phyloP scores from a whole-genome alignment of 2,113 vertebrate genomes.

The Acrocephalus arundinaceus region DNA sequence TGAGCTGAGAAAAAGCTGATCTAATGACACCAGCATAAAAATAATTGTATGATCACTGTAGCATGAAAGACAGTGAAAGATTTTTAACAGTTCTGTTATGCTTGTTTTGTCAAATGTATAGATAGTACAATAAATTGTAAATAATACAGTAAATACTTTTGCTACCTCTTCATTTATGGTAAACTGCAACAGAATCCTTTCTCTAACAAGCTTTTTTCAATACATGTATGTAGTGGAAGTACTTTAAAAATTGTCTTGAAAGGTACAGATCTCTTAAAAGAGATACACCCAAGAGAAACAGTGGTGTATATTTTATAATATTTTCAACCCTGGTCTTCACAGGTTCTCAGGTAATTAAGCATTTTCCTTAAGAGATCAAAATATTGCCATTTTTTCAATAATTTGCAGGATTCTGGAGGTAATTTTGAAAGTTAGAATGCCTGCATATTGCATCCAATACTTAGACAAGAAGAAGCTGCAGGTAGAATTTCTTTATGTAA shows the following conservation, averaged over 20 bases:
- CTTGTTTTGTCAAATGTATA: neutral
- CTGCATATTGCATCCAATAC: rapidly evolving
- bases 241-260: neutral
- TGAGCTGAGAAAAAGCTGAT: neutral
- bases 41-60: neutral
- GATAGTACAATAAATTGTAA: neutral
- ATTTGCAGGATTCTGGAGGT: neutral
- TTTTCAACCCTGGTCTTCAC: neutral
- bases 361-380: neutral
- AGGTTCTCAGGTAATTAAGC: neutral
- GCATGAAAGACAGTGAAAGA: neutral
- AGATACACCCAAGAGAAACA: neutral
- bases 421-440: neutral
- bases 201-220: neutral
- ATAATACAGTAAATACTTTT: neutral
- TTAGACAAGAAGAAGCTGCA: neutral
- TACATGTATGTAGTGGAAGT: neutral
- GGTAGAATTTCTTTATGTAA: neutral
- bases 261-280: neutral
- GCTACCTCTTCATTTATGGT: neutral
- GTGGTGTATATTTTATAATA: neutral
- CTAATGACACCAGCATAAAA: neutral
- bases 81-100: neutral
- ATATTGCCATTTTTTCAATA: neutral
- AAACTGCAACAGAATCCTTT: neutral